Evolutionary conservation across 2,888 invertebrate genomes (phyloP).

Genomic region (Hypselothyrea guttata): DNA sequence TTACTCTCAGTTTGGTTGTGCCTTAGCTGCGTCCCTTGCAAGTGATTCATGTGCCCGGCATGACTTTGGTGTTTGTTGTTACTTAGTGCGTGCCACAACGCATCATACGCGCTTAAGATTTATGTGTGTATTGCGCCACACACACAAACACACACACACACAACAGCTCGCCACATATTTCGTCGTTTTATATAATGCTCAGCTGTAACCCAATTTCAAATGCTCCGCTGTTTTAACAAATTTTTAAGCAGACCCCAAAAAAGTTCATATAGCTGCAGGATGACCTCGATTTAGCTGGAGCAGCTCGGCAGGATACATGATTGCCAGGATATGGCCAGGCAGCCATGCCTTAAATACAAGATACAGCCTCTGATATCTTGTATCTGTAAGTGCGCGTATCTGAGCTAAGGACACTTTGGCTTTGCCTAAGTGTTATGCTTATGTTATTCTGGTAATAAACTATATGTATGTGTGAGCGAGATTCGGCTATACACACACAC

Average conservation of each 20-base stretch:
- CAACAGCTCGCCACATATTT: constrained; percentile 36
- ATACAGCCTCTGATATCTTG: background rate
- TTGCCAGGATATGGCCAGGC: constrained; percentile 40
- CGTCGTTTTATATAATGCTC: constrained; percentile 50
- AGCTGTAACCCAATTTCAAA: constrained; percentile 68
- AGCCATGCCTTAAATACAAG: constrained; percentile 8
- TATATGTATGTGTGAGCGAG: constrained; percentile 10
- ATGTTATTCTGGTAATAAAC: constrained; percentile 12
- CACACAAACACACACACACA: constrained; percentile 15
- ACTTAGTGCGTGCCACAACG: constrained; percentile 46
- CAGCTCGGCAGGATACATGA: too few species aligned
- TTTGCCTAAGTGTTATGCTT: constrained; percentile 63
- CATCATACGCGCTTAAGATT: constrained; percentile 59
- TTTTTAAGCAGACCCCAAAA: constrained; percentile 46
- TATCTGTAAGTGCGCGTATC: constrained; percentile 41
- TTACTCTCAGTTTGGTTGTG: constrained; percentile 6
- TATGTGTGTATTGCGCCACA: constrained; percentile 42
- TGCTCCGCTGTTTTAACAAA: constrained; percentile 59
- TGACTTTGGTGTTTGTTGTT: constrained; percentile 35
- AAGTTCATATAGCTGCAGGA: constrained; percentile 28
- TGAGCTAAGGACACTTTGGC: constrained; percentile 37
- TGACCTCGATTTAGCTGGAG: too few species aligned
- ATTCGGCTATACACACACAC: constrained; percentile 26
- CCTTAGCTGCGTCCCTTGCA: constrained; percentile 6
- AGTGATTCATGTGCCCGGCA: constrained; percentile 48